Evolutionary conservation across 2,113 vertebrate species (phyloP).

Genomic region (Dicaeum eximium): DNA sequence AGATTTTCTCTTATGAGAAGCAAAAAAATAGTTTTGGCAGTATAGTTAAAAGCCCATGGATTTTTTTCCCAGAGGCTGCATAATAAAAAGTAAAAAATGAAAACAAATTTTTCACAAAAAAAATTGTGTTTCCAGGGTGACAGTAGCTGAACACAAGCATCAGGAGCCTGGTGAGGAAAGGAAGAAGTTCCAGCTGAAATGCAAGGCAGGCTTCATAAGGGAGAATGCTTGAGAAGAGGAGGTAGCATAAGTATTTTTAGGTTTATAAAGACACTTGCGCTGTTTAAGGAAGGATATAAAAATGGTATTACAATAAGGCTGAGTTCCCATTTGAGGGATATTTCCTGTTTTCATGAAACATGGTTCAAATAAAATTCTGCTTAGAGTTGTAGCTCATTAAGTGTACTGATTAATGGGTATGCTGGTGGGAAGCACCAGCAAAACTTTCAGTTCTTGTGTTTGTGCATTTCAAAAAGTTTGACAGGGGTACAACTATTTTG

Average conservation of each 20-base stretch:
- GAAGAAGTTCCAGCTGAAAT: neutral
- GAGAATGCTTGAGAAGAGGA: neutral
- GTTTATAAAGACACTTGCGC: neutral
- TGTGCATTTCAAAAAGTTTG: neutral
- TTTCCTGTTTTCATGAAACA: neutral
- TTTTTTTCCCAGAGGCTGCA: neutral
- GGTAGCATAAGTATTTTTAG: neutral
- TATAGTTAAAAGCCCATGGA: neutral
- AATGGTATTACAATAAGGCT: neutral
- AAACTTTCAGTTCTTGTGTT: neutral
- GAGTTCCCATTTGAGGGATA: neutral
- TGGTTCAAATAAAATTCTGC: neutral
- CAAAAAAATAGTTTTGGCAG: neutral
- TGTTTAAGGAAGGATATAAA: neutral
- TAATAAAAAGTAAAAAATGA: neutral
- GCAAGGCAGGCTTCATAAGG: neutral
- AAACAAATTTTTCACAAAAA: neutral
- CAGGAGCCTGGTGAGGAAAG: neutral
- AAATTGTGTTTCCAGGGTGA: neutral
- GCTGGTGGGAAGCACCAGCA: neutral
- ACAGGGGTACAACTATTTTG: rapidly evolving
- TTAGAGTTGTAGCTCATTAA: neutral
- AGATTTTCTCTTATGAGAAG: neutral
- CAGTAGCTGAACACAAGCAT: neutral
- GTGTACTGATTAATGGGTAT: neutral